Evolutionary conservation across 2,113 vertebrate species (phyloP).

Genomic region (Phoenicopterus ruber): DNA sequence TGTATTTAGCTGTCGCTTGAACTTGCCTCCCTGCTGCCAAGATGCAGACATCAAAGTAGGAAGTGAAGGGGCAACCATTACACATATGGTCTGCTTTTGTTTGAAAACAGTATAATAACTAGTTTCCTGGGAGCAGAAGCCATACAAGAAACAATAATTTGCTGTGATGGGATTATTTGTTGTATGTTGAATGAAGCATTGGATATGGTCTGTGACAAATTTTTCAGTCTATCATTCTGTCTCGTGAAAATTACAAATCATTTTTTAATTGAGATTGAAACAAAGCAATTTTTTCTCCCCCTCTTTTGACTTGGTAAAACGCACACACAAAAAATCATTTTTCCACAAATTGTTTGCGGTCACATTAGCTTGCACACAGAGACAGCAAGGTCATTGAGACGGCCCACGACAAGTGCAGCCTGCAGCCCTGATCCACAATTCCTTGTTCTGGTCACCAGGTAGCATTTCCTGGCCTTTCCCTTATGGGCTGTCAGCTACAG

Average conservation of each 20-base stretch:
- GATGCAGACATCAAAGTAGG: not conserved
- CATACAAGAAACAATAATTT: not conserved
- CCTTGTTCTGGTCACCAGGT: not conserved
- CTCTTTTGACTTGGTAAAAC: not conserved
- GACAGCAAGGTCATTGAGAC: not conserved
- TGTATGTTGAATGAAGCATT: not conserved
- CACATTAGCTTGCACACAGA: not conserved
- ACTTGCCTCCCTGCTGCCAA: not conserved
- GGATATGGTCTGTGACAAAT: not conserved
- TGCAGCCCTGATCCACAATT: not conserved
- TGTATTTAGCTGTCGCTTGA: not conserved
- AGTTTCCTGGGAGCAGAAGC: not conserved
- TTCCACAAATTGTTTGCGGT: not conserved
- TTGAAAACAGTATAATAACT: not conserved
- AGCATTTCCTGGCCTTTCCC: not conserved
- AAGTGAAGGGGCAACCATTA: not conserved
- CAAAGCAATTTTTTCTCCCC: not conserved
- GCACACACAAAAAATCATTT: not conserved
- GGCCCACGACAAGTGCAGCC: not conserved
- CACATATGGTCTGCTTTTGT: not conserved
- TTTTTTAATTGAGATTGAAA: not conserved
- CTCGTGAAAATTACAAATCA: not conserved
- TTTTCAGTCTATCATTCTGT: not conserved
- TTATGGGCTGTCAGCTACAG: not conserved
- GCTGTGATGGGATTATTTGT: not conserved